Conservation (phyloP, 2,888 invertebrate species). For the Ichneumon xanthorius region DNA sequence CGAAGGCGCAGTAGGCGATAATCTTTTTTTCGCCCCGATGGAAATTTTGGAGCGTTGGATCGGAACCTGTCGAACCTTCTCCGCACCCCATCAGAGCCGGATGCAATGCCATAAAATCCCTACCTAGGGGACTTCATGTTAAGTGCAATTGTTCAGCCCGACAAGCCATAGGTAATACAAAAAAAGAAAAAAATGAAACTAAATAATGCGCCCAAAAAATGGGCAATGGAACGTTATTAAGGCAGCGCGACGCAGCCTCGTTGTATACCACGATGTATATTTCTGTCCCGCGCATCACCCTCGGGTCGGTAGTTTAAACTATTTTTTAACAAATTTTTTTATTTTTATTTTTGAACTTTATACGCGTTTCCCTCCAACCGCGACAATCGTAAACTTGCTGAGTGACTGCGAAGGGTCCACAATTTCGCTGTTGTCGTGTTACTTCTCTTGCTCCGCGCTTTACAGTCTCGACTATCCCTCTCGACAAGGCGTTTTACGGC, state of each 20-base stretch:
- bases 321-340: background rate
- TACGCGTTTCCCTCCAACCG: slow-evolving; percentile 38
- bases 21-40: too few species aligned
- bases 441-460: slow-evolving; percentile 10
- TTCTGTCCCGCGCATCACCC: slow-evolving; percentile 7
- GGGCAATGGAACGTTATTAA: slow-evolving; percentile 40
- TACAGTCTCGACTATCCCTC: slow-evolving; percentile 16
- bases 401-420: slow-evolving; percentile 53
- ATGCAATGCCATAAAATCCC: too few species aligned
- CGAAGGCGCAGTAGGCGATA: too few species aligned
- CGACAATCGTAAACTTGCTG: slow-evolving; percentile 64
- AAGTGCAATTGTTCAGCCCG: too few species aligned
- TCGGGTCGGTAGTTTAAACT: background rate
- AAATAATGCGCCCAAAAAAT: background rate
- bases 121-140: too few species aligned
- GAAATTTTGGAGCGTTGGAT: too few species aligned
- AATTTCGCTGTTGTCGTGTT: background rate
- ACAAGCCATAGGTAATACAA: too few species aligned
- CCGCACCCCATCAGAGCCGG: too few species aligned
- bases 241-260: slow-evolving; percentile 48
- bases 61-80: too few species aligned
- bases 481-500: slow-evolving; percentile 40
- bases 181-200: background rate
- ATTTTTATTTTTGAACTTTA: slow-evolving; percentile 24
- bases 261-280: background rate